phyloP scores from a whole-genome alignment of 2,888 invertebrate species.

The Morpho achilles region DNA sequence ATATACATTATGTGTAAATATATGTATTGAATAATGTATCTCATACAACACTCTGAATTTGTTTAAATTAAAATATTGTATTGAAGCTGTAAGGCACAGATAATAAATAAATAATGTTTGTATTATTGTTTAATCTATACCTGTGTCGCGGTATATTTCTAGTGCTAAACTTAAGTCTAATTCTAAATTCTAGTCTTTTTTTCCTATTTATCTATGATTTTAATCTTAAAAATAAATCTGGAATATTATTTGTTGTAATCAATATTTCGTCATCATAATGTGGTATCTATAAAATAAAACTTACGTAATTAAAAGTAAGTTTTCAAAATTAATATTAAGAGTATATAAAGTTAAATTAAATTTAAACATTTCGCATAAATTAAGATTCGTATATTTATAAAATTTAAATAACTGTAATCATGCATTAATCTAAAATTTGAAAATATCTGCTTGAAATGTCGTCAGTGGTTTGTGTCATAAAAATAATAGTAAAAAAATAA shows the following conservation, averaged over 20 bases:
- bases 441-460: conserved; percentile 5
- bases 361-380: conserved; percentile 4
- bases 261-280: neutral
- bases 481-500: neutral
- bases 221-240: too few relatives aligned
- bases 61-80: too few relatives aligned
- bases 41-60: too few relatives aligned
- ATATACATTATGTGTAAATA: neutral
- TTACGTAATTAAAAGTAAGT: neutral
- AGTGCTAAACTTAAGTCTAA: too few relatives aligned
- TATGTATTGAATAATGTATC: too few relatives aligned
- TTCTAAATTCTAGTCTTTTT: too few relatives aligned
- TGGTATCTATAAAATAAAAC: neutral
- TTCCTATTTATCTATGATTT: too few relatives aligned
- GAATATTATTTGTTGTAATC: too few relatives aligned
- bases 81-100: too few relatives aligned
- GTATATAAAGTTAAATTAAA: neutral
- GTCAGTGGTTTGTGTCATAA: conserved; percentile 11
- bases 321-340: neutral
- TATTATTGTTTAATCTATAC: too few relatives aligned
- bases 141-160: too few relatives aligned
- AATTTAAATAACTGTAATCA: conserved; percentile 1
- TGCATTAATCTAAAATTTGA: conserved; percentile 4
- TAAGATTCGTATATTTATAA: conserved; percentile 12
- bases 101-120: too few relatives aligned